Percentiles rank a stretch among this genome's conserved stretches.
phyloP scores from a whole-genome alignment of 35 echinoderm and acorn worm genomes.

The Stichopus chloronotus region DNA sequence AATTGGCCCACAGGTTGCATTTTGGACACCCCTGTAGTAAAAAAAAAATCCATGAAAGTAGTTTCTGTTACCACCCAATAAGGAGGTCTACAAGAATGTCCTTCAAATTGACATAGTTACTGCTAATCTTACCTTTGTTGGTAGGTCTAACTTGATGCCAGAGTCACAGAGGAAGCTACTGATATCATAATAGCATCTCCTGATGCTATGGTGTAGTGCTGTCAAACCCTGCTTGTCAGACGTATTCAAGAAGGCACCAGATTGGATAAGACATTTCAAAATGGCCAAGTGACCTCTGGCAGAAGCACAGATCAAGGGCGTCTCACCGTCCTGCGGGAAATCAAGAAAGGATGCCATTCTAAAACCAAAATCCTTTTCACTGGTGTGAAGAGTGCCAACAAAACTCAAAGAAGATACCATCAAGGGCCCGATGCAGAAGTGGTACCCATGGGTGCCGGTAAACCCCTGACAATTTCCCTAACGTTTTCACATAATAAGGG shows the following conservation, averaged over 20 bases:
- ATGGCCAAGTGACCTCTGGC: slow-evolving; percentile 89
- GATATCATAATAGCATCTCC: slow-evolving; percentile 85
- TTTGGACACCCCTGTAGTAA: too few species aligned
- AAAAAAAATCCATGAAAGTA: too few species aligned
- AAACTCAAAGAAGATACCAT: too few species aligned
- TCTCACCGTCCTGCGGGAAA: slow-evolving; percentile 83
- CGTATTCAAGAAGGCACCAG: slow-evolving; percentile 83
- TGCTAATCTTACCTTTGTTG: slow-evolving; percentile 73
- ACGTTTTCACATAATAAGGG: too few species aligned
- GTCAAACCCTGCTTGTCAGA: slow-evolving; percentile 90
- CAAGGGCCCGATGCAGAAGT: too few species aligned
- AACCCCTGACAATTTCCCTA: too few species aligned
- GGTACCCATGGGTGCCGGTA: too few species aligned
- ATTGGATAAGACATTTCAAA: slow-evolving; percentile 75
- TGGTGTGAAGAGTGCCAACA: too few species aligned
- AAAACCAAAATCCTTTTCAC: too few species aligned
- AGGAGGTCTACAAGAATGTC: too few species aligned
- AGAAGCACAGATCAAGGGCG: slow-evolving; percentile 84
- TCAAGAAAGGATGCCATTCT: not conserved
- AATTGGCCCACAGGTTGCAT: too few species aligned
- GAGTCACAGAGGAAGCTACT: slow-evolving; percentile 80
- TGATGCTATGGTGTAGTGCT: slow-evolving; percentile 80
- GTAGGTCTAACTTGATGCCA: slow-evolving; percentile 72
- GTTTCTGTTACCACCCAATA: too few species aligned
- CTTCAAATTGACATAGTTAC: not conserved